Evolutionary conservation across 2,888 invertebrate species (phyloP), one percentile per base, ranked within the genome.

Genomic region (Andrena trimmerana): DNA sequence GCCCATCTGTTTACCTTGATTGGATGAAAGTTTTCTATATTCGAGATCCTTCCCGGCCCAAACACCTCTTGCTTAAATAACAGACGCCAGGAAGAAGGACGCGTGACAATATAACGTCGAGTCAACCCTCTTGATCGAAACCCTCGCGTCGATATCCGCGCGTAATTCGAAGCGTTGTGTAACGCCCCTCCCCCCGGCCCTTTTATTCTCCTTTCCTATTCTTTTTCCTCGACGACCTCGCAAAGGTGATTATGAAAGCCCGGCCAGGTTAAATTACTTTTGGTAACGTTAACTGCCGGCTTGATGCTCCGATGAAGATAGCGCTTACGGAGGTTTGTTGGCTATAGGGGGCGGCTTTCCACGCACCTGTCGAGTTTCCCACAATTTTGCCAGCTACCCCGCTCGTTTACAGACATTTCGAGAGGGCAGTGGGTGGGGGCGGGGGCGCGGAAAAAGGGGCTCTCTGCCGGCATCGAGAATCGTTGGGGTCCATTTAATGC

Each of bases 291-390:
- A 89, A 86, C 84, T 84, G 74, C 82, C 75, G 78, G 78, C 86
- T 84, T 71, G 86, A 84, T 86, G 79, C 81, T 62, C 67, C 86
- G 74, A 79, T 81, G 82, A 89, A 88, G 89, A 89, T 89, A 89
- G 60, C 86, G 85, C 74, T 88, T 84, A 85, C 79, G 81, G 86
- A 74, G 85, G 81, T 81, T 81, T 48, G 83, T 54, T 36, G 60
- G 80, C 50, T 74, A 69, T 65, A 73, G 33, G 77, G 72, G 65
- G 68, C 31, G 79, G 73, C 78, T 81, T 84, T 76, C 81, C 86
- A 87, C 78, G 80, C 89, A 89, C 89, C 89, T 89, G 89, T 83
- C 89, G 84, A 71, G 82, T 79, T 89, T 89, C 89, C 88, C 89
- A 89, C 88, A 89, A 89, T 88, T 85, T 80, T 75, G 74, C 81